phyloP scores from a whole-genome alignment of 2,888 invertebrate species.

The Hypercompe scribonia region DNA sequence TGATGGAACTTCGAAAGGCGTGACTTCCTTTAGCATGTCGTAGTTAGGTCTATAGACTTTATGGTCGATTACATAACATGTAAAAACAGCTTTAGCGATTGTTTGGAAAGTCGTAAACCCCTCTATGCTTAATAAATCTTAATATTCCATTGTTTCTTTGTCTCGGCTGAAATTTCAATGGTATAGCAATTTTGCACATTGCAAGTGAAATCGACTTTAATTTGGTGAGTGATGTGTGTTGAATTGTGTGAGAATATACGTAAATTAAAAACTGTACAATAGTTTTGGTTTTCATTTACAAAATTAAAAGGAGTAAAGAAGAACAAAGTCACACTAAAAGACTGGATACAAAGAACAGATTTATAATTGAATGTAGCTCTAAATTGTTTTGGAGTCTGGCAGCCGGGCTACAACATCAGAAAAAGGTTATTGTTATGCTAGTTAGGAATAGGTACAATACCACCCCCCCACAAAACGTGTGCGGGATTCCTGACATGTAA shows the following conservation, averaged over 20 bases:
- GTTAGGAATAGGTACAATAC: background rate
- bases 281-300: background rate
- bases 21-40: slow-evolving; percentile 29
- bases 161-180: slow-evolving; percentile 60
- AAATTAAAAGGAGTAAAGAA: too few species aligned
- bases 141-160: slow-evolving; percentile 72
- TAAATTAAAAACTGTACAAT: slow-evolving; percentile 5
- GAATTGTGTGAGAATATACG: slow-evolving; percentile 41
- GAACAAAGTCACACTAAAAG: background rate
- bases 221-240: slow-evolving; percentile 53
- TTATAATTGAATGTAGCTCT: too few species aligned
- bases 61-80: slow-evolving; percentile 43
- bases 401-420: background rate
- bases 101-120: slow-evolving; percentile 63
- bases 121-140: slow-evolving; percentile 68
- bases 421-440: too few species aligned
- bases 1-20: slow-evolving; percentile 22
- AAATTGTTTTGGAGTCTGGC: background rate
- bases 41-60: slow-evolving; percentile 32
- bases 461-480: too few species aligned
- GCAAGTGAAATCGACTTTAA: slow-evolving; percentile 58
- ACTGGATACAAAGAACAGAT: background rate
- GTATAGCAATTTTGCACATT: slow-evolving; percentile 54
- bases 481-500: background rate
- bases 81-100: slow-evolving; percentile 48